phyloP scores from a whole-genome alignment of 2,113 vertebrate genomes.

The Chitala chitala region DNA sequence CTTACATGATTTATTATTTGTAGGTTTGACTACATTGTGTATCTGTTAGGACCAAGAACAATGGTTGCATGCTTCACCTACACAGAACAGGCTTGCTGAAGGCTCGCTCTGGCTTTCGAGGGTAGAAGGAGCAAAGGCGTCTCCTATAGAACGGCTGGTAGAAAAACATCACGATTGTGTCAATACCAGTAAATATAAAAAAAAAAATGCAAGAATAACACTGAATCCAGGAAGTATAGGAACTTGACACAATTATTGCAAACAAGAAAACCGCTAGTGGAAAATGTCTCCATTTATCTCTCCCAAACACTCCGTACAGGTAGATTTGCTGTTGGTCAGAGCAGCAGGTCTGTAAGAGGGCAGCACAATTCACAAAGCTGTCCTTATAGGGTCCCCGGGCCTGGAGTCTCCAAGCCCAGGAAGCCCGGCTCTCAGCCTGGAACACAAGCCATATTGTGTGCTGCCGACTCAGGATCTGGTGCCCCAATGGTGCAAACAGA shows the following conservation, averaged over 20 bases:
- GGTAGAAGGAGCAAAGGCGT: not conserved
- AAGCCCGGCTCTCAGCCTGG: not conserved
- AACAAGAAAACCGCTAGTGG: too few relatives aligned
- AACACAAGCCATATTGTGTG: conserved; percentile 27
- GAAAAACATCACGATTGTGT: not conserved
- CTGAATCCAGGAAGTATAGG: too few relatives aligned
- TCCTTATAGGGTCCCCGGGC: not conserved
- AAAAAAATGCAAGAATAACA: too few relatives aligned
- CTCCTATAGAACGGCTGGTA: not conserved
- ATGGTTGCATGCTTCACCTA: not conserved
- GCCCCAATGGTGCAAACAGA: not conserved
- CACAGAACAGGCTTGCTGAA: not conserved
- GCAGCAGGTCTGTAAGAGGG: not conserved
- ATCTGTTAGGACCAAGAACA: not conserved
- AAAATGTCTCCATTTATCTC: too few relatives aligned
- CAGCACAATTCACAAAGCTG: conserved; percentile 15
- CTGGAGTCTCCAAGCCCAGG: not conserved
- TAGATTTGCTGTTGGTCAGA: too few relatives aligned
- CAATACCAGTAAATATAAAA: not conserved
- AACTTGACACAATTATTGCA: too few relatives aligned
- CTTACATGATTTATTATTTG: not conserved
- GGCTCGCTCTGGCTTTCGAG: not conserved
- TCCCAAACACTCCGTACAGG: too few relatives aligned
- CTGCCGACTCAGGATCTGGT: not conserved
- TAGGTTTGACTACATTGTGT: not conserved